Evolutionary conservation across 2,888 invertebrate species (phyloP), one percentile per base, ranked within the genome.

Genomic region (Hypolimnas misippus): DNA sequence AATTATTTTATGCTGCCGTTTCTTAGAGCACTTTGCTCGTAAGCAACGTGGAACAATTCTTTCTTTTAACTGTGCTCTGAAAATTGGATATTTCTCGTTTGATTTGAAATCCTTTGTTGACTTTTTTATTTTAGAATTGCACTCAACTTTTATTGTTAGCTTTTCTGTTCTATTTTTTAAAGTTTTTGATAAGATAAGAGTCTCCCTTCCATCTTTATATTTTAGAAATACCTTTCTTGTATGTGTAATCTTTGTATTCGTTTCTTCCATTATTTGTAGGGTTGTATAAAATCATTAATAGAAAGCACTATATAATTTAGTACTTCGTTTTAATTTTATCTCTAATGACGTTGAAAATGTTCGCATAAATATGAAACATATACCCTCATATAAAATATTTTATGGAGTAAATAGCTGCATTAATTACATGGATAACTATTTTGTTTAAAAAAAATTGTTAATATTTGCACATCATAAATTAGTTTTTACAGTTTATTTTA

Each of bases 181-280:
- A 61, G 33, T 69, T 55, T 33, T 66, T 63, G 10, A 65, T 59
- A 35, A 68, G 40, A 57, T 68, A 67, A 53, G 67, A 65, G 16
- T 53, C 16, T 58, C 49, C 40, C 60, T 68, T 38, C 62, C 72
- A 0, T 69, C 33, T 46, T 71, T 51, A 8, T 72, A 68, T 59
- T 70, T 69, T 54, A 73, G 63, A 5, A 73, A 70, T 5, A 73
- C 57, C n/a, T 73, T 65, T 2, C 64, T 71, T 54, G 72, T 70
- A 5, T 31, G 17, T 14, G 50, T 58, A n/a, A 25, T 54, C 16
- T 33, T 12, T 21, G 16, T 17, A 44, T 35, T 16, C 25, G 7
- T 21, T 25, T n/a, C 42, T 31, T 8, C 49, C 49, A 57, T 49
- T 25, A 17, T 46, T 8, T 4, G 12, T 2, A 12, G 3, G 12